Conservation (phyloP, 2,113 vertebrate species). For the Sphaerodactylus townsendi region DNA sequence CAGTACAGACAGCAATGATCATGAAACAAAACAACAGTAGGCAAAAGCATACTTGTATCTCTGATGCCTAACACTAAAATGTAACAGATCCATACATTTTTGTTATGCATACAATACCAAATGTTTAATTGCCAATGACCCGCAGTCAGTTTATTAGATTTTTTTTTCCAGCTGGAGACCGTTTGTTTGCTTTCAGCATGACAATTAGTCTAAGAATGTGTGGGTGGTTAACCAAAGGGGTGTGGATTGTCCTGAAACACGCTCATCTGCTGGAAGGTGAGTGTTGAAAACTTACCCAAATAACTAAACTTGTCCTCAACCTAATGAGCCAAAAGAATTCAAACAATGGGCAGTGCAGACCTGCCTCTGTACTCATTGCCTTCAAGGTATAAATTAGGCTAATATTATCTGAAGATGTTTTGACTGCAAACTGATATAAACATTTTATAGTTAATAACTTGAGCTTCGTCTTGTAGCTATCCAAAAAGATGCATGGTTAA, state of each 20-base stretch:
- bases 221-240: conserved; percentile 40
- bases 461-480: neutral
- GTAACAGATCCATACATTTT: neutral
- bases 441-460: neutral
- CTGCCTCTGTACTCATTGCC: neutral
- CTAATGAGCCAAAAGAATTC: conserved; percentile 23
- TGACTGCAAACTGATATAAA: neutral
- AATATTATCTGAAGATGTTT: neutral
- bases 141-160: conserved; percentile 58
- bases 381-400: neutral
- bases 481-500: neutral
- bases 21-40: neutral
- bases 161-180: conserved; percentile 45
- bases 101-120: conserved; percentile 25
- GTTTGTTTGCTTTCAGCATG: conserved; percentile 67
- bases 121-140: conserved; percentile 37
- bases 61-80: neutral
- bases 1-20: neutral
- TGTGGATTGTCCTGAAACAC: conserved; percentile 24
- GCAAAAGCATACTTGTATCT: neutral
- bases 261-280: conserved; percentile 32
- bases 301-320: neutral
- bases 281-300: conserved; percentile 30
- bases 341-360: rapidly evolving
- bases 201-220: conserved; percentile 69